Base-by-base conservation (phyloP, 2,113 vertebrate species). In the Phycodurus eques region DNA sequence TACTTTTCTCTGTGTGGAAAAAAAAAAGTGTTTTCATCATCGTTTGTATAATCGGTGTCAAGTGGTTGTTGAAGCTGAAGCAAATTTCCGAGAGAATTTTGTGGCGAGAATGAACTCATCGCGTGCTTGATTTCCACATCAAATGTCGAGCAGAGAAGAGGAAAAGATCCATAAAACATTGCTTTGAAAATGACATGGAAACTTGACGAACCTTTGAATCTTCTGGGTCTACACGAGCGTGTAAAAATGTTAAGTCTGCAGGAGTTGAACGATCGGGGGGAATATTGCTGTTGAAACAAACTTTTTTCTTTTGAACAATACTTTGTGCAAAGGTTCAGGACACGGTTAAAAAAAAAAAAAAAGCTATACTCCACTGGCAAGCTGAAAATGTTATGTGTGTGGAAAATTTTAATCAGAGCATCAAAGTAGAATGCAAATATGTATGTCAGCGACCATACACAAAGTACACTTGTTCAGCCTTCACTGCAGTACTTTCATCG, bases 371-470 rank as follows among this genome's bases (percentile, higher is more conserved):
- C 12, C 35, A 65, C 67, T 53, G 12, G 15, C 35, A 14, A 54
- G 61, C 43, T 70, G 17, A 72, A 68, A 46, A 46, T 60, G 27
- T n/a, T 22, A 64, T 22, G 20, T 51, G 33, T 47, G 64, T 66
- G 15, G 44, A 66, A 74, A 60, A 71, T 78, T 74, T 66, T 67
- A 67, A 68, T 71, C 22, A 31, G 27, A 62, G n/a, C 62, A 72
- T 81, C 77, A 77, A 81, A 77, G 78, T 43, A 77, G 31, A 64
- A 80, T 64, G 78, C 15, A 70, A 67, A 80, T 76, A 80, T 76
- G 47, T 15, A n/a, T 35, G 35, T 47, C n/a, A 44, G 75, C 11
- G 22, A 15, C 9, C 1, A 57, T 73, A n/a, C 56, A 31, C 22
- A 20, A 11, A 59, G 54, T 56, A 56, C 13, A 66, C 13, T 22